These are phyloP conservation scores for Halesus radiatus DNA, from an alignment of 1,140 invertebrate species.

Conservation along the genomic window DNA sequence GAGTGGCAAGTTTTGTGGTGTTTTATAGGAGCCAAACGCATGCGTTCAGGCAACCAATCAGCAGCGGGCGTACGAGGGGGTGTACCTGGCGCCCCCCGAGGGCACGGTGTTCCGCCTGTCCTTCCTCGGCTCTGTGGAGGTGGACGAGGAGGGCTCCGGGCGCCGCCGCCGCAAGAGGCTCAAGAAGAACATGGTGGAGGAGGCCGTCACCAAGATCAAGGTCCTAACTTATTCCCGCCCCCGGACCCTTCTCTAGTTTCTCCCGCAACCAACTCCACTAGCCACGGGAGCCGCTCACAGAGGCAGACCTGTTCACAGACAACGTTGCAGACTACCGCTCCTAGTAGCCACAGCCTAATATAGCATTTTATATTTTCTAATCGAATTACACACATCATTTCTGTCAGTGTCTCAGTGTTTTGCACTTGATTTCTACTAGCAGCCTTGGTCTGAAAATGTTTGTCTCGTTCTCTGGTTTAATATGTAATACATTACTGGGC, in stretches of 20 bases:
- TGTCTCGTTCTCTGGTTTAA: too few relatives aligned
- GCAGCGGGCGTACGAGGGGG: slow-evolving; percentile 52
- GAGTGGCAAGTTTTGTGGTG: slow-evolving; percentile 53
- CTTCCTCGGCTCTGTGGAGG: slow-evolving; percentile 88
- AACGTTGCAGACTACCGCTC: too few relatives aligned
- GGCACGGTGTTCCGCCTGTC: slow-evolving; percentile 85
- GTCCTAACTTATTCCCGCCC: slow-evolving; percentile 66
- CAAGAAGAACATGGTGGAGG: slow-evolving; percentile 95
- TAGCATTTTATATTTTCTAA: too few relatives aligned
- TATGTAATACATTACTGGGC: too few relatives aligned
- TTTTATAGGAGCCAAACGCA: slow-evolving; percentile 57
- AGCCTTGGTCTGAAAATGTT: too few relatives aligned
- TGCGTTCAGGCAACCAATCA: slow-evolving; percentile 58
- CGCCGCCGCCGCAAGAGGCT: slow-evolving; percentile 79
- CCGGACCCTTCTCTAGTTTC: neutral
- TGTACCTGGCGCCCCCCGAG: slow-evolving; percentile 63
- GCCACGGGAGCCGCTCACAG: too few relatives aligned
- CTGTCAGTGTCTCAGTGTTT: neutral
- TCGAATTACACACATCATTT: too few relatives aligned
- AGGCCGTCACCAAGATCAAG: slow-evolving; percentile 97
- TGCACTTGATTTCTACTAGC: neutral
- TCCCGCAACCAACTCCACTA: neutral
- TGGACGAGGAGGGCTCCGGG: slow-evolving; percentile 82
- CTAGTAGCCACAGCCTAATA: too few relatives aligned
- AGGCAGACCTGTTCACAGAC: neutral